Conservation (phyloP, 1,140 invertebrate genomes). For the Bombus consobrinus region DNA sequence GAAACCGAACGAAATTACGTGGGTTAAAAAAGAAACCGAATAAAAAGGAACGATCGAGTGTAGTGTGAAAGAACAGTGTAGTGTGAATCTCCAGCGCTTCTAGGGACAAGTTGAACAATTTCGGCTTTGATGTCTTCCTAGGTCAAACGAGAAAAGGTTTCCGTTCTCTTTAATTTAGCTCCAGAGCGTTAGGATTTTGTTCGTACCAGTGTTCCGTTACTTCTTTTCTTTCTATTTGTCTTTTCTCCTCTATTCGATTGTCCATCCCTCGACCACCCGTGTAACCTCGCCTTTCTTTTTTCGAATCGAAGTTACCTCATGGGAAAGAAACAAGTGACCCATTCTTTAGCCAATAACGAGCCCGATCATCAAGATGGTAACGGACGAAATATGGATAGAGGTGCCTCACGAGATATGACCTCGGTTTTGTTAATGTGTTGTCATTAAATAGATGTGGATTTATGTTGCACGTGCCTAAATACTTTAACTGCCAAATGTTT, state of each 20-base stretch:
- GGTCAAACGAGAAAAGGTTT: conserved; percentile 42
- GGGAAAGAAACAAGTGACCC: conserved; percentile 57
- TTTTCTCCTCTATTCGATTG: background rate
- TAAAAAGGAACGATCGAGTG: background rate
- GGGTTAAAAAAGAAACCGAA: background rate
- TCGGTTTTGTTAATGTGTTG: background rate
- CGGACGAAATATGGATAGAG: conserved; percentile 9
- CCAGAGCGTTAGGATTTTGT: conserved; percentile 38
- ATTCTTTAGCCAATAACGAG: conserved; percentile 48
- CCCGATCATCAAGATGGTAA: conserved; percentile 2
- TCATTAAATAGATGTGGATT: background rate
- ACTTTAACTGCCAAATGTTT: background rate
- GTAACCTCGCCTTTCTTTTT: conserved; percentile 40
- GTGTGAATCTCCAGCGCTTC: conserved; percentile 2
- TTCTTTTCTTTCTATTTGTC: conserved; percentile 31
- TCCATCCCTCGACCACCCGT: conserved; percentile 14
- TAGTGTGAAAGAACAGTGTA: background rate
- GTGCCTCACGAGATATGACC: background rate
- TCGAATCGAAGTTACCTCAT: conserved; percentile 36
- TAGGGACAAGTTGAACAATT: conserved; percentile 32
- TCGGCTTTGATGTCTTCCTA: conserved; percentile 43
- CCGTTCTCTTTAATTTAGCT: conserved; percentile 63
- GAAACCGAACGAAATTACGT: background rate
- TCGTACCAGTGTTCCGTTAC: conserved; percentile 35
- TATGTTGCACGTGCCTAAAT: no score